Conservation (phyloP, 2,113 vertebrate species). For the Aleadryas rufinucha region DNA sequence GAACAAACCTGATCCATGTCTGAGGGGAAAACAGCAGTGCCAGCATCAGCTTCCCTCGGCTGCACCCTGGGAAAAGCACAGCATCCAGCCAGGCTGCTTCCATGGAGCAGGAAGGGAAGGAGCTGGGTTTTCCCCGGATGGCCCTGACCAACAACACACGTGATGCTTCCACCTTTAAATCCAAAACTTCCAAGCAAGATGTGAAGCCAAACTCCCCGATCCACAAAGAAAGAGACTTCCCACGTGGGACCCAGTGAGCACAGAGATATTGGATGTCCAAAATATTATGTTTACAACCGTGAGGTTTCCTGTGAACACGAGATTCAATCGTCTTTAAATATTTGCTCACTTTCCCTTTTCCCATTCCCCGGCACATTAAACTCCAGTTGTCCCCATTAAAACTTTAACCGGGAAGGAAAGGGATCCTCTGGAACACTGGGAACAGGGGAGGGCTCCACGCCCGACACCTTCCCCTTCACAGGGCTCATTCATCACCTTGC, state of each 20-base stretch:
- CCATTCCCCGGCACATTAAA: neutral
- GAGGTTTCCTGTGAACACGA: constrained; percentile 34
- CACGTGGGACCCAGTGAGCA: neutral
- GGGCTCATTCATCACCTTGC: constrained; percentile 19
- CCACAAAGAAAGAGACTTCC: neutral
- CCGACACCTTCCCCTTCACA: constrained; percentile 23
- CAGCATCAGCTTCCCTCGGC: neutral
- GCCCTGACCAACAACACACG: neutral
- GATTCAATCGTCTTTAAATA: constrained; percentile 37
- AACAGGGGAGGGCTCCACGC: neutral
- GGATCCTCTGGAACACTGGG: accelerated
- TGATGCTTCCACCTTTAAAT: neutral
- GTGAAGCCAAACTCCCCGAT: accelerated
- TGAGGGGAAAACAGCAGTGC: accelerated
- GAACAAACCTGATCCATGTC: accelerated
- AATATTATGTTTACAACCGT: neutral
- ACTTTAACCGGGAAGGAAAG: neutral
- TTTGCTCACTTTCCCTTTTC: constrained; percentile 53
- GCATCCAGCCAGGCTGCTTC: accelerated
- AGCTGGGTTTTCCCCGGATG: accelerated
- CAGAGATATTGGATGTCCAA: neutral
- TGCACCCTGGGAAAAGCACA: accelerated
- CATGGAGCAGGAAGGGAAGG: neutral
- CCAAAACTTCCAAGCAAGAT: neutral
- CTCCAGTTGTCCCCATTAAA: neutral